Percentiles rank a stretch among this genome's conserved stretches.
phyloP scores from a whole-genome alignment of 2,797 vertebrate species.

The Liasis olivaceus region DNA sequence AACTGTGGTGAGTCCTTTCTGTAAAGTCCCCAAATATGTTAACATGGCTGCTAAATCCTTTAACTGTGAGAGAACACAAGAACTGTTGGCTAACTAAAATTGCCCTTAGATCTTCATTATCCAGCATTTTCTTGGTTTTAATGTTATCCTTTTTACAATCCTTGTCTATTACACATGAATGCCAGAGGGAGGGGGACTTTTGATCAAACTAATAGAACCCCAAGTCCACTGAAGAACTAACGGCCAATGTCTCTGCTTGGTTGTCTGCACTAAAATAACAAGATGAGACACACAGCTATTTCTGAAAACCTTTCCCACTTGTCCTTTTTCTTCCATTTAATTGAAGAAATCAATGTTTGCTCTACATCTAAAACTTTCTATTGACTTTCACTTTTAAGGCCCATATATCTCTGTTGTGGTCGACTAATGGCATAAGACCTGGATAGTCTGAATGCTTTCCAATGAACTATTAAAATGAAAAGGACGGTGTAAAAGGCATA shows the following conservation, averaged over 20 bases:
- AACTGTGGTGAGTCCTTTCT: too few species aligned
- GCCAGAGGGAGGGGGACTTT: not conserved
- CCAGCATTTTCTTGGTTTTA: not conserved
- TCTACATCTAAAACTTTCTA: slow-evolving; percentile 56
- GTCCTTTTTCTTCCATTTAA: slow-evolving; percentile 24
- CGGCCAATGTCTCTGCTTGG: slow-evolving; percentile 28
- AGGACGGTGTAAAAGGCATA: slow-evolving; percentile 20
- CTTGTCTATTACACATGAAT: not conserved
- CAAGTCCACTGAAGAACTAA: not conserved
- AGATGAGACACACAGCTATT: slow-evolving; percentile 50
- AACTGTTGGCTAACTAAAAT: not conserved
- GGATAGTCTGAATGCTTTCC: slow-evolving; percentile 55
- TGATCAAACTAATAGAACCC: not conserved
- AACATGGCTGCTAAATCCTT: too few species aligned
- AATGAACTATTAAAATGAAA: slow-evolving; percentile 62
- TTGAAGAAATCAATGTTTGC: slow-evolving; percentile 64
- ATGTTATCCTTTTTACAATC: not conserved
- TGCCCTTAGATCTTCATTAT: not conserved
- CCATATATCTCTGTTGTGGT: slow-evolving; percentile 38
- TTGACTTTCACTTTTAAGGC: slow-evolving; percentile 67
- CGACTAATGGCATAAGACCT: slow-evolving; percentile 40
- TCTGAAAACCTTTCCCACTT: slow-evolving; percentile 56
- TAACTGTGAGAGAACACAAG: too few species aligned
- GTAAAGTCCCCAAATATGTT: too few species aligned
- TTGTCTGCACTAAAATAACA: not conserved